Conservation (phyloP, 2,888 invertebrate species). For the Mythimna pallens region DNA sequence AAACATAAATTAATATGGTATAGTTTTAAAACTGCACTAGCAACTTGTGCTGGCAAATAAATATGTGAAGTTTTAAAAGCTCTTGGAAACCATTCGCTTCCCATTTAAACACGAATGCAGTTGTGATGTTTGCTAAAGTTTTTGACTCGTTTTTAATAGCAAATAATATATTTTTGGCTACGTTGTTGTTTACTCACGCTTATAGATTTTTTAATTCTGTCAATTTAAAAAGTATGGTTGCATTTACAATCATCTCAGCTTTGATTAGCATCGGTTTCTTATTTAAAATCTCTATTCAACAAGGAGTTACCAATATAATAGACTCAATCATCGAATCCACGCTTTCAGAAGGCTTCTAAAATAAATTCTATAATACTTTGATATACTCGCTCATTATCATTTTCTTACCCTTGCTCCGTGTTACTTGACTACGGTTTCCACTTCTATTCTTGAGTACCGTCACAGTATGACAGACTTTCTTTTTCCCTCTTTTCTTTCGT, state of each 20-base stretch:
- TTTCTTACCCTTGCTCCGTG: no score
- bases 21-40: constrained; percentile 56
- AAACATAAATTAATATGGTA: constrained; percentile 57
- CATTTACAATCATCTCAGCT: background rate
- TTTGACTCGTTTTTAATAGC: constrained; percentile 27
- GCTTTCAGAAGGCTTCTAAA: background rate
- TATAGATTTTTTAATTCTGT: background rate
- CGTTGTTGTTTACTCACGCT: background rate
- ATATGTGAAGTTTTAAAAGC: constrained; percentile 57
- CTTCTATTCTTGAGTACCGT: background rate
- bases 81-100: constrained; percentile 59
- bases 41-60: constrained; percentile 43
- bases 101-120: constrained; percentile 50
- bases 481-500: no score
- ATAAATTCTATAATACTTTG: no score
- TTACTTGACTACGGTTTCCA: no score
- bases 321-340: background rate
- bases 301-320: no score
- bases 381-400: background rate
- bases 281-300: background rate
- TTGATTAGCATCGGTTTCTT: background rate
- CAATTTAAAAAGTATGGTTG: background rate
- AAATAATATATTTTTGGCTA: constrained; percentile 27
- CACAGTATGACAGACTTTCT: background rate
- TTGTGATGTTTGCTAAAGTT: constrained; percentile 42